These are phyloP conservation scores for Chouioia cunea DNA, from an alignment of 2,888 invertebrate species.

Conservation along the genomic window DNA sequence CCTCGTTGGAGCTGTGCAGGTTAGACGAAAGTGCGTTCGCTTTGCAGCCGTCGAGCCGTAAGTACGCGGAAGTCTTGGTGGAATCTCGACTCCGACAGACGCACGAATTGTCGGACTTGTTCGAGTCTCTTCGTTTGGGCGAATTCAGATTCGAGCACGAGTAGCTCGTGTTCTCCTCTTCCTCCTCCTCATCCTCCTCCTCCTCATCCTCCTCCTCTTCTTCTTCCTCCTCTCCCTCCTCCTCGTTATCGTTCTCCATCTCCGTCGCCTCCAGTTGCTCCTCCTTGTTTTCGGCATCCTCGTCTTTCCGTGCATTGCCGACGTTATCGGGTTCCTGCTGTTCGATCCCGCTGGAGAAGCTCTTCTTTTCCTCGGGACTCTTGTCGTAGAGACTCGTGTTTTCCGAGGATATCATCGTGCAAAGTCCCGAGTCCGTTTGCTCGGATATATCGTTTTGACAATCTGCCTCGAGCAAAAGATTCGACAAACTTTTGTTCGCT, in stretches of 20 bases:
- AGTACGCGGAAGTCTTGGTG: conserved; percentile 47
- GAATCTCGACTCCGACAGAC: conserved; percentile 58
- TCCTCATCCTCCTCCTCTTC: conserved; percentile 48
- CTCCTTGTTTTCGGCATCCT: neutral
- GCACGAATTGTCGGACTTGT: conserved; percentile 59
- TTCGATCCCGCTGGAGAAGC: conserved; percentile 60
- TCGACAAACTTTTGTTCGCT: conserved; percentile 66
- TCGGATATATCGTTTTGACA: conserved; percentile 74
- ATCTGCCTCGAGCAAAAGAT: conserved; percentile 70
- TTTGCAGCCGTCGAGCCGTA: conserved; percentile 26
- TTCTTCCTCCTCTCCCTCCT: conserved; percentile 57
- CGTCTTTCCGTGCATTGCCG: no score
- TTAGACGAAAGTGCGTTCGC: conserved; percentile 57
- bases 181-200: conserved; percentile 42
- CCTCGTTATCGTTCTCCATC: conserved; percentile 60
- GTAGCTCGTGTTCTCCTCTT: conserved; percentile 64
- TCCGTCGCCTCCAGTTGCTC: conserved; percentile 38
- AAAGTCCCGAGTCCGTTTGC: conserved; percentile 78
- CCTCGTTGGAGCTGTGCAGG: conserved; percentile 64
- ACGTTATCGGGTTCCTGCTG: conserved; percentile 25
- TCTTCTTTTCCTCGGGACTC: conserved; percentile 66
- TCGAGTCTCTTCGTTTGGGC: conserved; percentile 57
- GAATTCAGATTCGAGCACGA: conserved; percentile 64
- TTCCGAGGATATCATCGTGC: conserved; percentile 73
- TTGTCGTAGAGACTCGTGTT: conserved; percentile 75